Evolutionary conservation across 2,888 invertebrate genomes (phyloP).

Genomic region (Diaperis boleti): DNA sequence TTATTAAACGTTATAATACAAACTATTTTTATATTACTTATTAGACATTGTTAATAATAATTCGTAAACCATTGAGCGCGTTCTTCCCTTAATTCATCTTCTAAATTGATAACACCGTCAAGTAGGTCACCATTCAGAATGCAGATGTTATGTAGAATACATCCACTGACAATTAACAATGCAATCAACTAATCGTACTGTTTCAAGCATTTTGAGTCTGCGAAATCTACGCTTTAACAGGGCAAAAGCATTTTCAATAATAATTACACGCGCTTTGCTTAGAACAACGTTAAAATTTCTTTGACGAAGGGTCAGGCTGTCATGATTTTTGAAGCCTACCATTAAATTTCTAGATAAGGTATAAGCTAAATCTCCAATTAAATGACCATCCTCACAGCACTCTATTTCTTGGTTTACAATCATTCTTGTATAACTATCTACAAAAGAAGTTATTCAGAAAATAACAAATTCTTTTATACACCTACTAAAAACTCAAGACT

Average conservation of each 20-base stretch:
- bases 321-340: constrained; percentile 15
- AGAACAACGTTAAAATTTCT: constrained; percentile 21
- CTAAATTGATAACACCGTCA: not conserved
- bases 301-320: not conserved
- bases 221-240: not conserved
- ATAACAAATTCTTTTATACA: no score
- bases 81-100: not conserved
- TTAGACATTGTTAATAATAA: not conserved
- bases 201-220: not conserved
- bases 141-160: not conserved
- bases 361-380: constrained; percentile 27
- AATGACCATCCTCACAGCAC: constrained; percentile 34
- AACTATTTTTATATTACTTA: not conserved
- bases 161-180: not conserved
- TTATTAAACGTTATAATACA: not conserved
- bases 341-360: constrained; percentile 16
- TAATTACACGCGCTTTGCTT: not conserved
- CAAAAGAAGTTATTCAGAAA: no score
- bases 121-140: not conserved
- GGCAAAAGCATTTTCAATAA: not conserved
- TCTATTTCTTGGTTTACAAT: no score
- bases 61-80: not conserved
- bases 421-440: no score
- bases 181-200: not conserved
- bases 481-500: no score